Evolutionary conservation across 2,113 vertebrate genomes (phyloP).

Genomic region (Tyto alba): DNA sequence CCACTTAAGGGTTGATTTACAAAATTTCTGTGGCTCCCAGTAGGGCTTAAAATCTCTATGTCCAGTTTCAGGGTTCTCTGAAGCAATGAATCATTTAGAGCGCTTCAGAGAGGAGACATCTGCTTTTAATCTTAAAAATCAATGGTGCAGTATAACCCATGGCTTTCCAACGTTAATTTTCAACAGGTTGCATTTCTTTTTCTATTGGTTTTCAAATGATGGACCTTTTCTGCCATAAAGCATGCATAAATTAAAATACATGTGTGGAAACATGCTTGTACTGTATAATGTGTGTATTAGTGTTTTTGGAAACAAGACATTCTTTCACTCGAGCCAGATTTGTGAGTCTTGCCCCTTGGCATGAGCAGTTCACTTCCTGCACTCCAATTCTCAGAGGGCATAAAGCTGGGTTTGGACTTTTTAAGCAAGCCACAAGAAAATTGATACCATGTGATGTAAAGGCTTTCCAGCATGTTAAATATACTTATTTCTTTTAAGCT

Average conservation of each 20-base stretch:
- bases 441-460: background rate
- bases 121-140: background rate
- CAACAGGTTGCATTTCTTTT: background rate
- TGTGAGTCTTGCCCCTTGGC: background rate
- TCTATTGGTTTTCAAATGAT: background rate
- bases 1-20: background rate
- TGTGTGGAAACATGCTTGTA: background rate
- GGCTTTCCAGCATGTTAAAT: background rate
- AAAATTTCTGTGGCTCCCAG: background rate
- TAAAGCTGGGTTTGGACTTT: background rate
- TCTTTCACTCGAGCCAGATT: background rate
- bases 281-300: background rate
- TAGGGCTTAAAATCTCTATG: background rate
- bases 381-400: background rate
- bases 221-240: background rate
- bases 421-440: background rate
- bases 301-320: background rate
- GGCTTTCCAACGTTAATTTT: background rate
- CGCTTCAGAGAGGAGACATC: background rate
- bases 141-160: background rate
- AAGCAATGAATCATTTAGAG: background rate
- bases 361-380: background rate
- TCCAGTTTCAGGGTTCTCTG: background rate
- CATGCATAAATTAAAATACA: background rate
- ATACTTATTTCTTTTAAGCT: background rate